A percentile compares a stretch with the other conserved stretches of the same genome.
phyloP scores from a whole-genome alignment of 2,888 invertebrate genomes.

The Dryobota labecula region DNA sequence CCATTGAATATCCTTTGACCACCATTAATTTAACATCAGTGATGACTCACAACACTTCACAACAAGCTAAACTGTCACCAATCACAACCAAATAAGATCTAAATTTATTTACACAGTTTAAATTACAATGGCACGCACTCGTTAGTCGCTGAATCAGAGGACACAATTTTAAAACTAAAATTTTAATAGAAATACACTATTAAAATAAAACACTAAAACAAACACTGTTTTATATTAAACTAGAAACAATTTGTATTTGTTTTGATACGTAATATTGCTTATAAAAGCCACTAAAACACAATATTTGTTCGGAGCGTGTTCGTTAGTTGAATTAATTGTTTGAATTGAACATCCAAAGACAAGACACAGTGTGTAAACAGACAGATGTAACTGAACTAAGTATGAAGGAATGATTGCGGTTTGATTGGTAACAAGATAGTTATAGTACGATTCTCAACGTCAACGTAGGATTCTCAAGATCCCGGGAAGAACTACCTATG shows the following conservation, averaged over 20 bases:
- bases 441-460: too few relatives aligned
- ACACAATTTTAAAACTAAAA: constrained; percentile 17
- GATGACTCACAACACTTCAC: constrained; percentile 28
- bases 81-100: constrained; percentile 29
- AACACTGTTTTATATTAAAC: background rate
- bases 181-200: constrained; percentile 15
- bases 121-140: constrained; percentile 48
- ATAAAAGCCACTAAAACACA: constrained; percentile 7
- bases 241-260: background rate
- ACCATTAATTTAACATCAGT: constrained; percentile 50
- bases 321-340: constrained; percentile 46
- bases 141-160: constrained; percentile 34
- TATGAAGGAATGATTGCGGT: background rate
- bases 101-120: constrained; percentile 17
- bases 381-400: constrained; percentile 12
- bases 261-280: background rate
- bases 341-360: constrained; percentile 57
- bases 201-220: background rate
- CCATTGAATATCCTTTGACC: constrained; percentile 42
- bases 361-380: constrained; percentile 27
- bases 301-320: constrained; percentile 21
- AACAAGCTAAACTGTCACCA: constrained; percentile 41
- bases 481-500: too few relatives aligned
- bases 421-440: constrained; percentile 1
- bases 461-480: background rate